Evolutionary conservation across 1,140 invertebrate genomes (phyloP), one percentile per base, ranked within the genome.

Genomic region (Rhyzopertha dominica): DNA sequence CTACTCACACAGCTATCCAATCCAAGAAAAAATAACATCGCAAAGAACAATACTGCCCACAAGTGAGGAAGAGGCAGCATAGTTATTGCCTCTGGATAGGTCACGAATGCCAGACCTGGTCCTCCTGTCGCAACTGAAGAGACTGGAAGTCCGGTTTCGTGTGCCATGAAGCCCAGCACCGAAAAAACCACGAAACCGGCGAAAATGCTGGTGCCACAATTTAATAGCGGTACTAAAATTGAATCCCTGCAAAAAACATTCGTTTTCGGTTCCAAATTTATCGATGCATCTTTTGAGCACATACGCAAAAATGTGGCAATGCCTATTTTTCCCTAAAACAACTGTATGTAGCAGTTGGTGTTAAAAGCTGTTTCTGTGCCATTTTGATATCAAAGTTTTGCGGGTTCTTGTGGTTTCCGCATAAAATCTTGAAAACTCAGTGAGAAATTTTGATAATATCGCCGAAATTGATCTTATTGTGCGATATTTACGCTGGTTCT

Each of bases 111-210:
- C 16, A 96, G 66, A 0, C 90, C 88, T 5, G 90, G 87, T 19
- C 90, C 94, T 56, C 90, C 88, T 5, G 85, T 87, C 3, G 93
- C 94, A 2, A 97, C 94, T 4, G 81, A 70, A 2, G 80, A 79
- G 38, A 98, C 90, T 0, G 84, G 81, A 38, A 90, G 77, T 5
- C 85, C 81, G 32, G 90, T 84, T 60, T 82, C 80, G 23, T 84
- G 74, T 5, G 88, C 80, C 77, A 95, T 91, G 64, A 93, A 97
- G 1, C 95, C 95, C 8, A 97, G 73, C 37, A 93, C 91, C 0
- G 90, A 90, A 70, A 96, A 96, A 14, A 96, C 90, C 3, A 95
- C 91, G 58, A 95, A 89, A 0, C 92, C 93, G 12, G 90, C 88
- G 70, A 90, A 92, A 44, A 96, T 82, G 64, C 89, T 94, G 0